Evolutionary conservation across 2,888 invertebrate species (phyloP), one percentile per base, ranked within the genome.

Genomic region (Patella pellucida): DNA sequence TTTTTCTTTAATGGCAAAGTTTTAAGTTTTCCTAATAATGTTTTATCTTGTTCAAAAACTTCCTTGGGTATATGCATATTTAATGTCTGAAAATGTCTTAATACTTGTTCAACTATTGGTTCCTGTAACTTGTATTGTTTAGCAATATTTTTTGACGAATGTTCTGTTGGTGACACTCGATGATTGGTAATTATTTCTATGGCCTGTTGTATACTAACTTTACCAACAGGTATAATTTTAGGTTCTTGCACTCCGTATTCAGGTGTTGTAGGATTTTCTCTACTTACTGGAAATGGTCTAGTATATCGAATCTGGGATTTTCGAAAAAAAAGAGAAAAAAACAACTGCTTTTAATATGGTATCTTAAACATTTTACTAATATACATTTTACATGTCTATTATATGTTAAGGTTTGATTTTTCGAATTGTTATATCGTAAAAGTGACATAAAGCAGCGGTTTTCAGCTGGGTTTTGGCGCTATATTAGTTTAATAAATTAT

Each of bases 181-280:
- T 95, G 93, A 27, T 94, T 92, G 0, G 93, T 92, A 68, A 96
- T 92, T 83, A 96, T 94, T 75, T 93, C 91, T 54, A 96, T 85
- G 0, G 93, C 93, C 81, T 94, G 93, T 56, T 93, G 91, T 31
- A 96, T 90, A 0, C 94, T 94, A 71, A 94, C 93, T 86, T 92
- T 93, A 1, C 96, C 96, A 51, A 92, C 91, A 0, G 93, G 91
- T 0, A 95, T 89, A 73, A 87, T 91, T 0, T 91, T 90, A 0
- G 95, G 94, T 86, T 95, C 95, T 87, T 93, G 92, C 84, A 93
- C 94, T 1, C 96, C 95, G 88, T 92, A 94, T 80, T 94, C 94
- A 81, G 93, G 94, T 1, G 93, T 93, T 72, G 92, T 91, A 0
- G 92, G 90, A 4, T 91, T 78, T 0, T 82, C 89, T 71, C 94